Conservation (phyloP, 2,113 vertebrate genomes). For the Todiramphus saurophagus region DNA sequence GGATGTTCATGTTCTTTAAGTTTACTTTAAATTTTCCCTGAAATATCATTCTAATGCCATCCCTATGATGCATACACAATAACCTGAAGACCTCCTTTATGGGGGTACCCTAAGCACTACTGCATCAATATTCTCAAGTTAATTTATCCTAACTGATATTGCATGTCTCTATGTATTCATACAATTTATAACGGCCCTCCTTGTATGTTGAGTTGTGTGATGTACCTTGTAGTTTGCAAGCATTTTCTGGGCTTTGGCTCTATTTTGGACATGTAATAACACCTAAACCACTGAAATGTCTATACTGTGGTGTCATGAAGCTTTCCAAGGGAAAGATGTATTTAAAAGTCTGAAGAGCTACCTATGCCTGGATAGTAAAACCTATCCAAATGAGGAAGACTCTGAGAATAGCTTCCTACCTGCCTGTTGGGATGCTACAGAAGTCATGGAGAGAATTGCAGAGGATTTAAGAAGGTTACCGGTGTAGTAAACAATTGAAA, state of each 20-base stretch:
- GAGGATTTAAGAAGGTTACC: background rate
- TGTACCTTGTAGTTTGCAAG: background rate
- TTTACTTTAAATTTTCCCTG: background rate
- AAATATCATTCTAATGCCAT: background rate
- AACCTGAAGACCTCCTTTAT: background rate
- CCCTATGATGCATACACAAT: background rate
- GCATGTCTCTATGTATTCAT: background rate
- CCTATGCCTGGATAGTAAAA: background rate
- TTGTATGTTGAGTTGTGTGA: background rate
- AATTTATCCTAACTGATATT: background rate
- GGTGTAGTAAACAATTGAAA: background rate
- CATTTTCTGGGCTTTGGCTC: background rate
- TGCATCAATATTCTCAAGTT: background rate
- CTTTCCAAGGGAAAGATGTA: background rate
- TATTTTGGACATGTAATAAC: background rate
- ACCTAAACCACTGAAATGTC: background rate
- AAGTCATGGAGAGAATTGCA: background rate
- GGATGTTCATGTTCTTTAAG: background rate
- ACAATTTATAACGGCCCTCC: background rate
- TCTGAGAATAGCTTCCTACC: background rate
- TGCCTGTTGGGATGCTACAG: background rate
- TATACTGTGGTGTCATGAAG: background rate
- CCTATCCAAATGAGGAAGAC: background rate
- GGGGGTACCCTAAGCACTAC: background rate
- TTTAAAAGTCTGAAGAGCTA: background rate